Percentiles rank a stretch among this genome's conserved stretches.
Evolutionary conservation across 2,797 vertebrate genomes (phyloP).

Genomic region (Esox masquinongy): DNA sequence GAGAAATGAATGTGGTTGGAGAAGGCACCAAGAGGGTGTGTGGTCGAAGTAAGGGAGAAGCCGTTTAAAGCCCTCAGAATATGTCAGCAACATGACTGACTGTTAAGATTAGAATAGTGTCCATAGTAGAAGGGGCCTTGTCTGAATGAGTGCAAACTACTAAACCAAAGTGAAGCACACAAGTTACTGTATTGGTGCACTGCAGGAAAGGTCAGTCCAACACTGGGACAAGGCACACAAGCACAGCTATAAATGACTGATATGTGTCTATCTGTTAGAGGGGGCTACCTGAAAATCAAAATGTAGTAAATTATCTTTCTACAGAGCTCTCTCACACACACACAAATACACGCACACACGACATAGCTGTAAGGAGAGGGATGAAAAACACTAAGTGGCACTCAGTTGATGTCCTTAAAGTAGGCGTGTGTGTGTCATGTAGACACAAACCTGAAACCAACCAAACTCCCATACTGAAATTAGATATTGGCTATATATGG

Average conservation of each 20-base stretch:
- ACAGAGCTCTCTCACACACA: background rate
- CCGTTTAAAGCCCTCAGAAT: background rate
- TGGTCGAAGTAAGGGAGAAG: conserved; percentile 4
- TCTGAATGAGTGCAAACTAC: conserved; percentile 5
- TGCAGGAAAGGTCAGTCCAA: conserved; percentile 49
- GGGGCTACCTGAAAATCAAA: conserved; percentile 8
- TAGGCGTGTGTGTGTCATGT: background rate
- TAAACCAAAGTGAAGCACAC: background rate
- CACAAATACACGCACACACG: background rate
- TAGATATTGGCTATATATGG: background rate
- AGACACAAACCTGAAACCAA: background rate
- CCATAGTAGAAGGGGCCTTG: background rate
- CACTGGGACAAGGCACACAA: conserved; percentile 76
- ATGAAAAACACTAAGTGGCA: no score
- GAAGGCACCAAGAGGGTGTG: conserved; percentile 57
- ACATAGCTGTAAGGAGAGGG: background rate
- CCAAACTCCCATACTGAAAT: background rate
- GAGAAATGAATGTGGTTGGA: conserved; percentile 24
- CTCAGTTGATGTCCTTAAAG: background rate
- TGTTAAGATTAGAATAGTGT: background rate
- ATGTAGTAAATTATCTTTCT: background rate
- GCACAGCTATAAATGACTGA: conserved; percentile 37
- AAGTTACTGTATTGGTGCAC: conserved; percentile 25
- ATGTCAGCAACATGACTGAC: conserved; percentile 11
- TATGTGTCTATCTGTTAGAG: conserved; percentile 13